Evolutionary conservation across 2,797 vertebrate genomes (phyloP).

Genomic region (Mormyrops boulengeri): DNA sequence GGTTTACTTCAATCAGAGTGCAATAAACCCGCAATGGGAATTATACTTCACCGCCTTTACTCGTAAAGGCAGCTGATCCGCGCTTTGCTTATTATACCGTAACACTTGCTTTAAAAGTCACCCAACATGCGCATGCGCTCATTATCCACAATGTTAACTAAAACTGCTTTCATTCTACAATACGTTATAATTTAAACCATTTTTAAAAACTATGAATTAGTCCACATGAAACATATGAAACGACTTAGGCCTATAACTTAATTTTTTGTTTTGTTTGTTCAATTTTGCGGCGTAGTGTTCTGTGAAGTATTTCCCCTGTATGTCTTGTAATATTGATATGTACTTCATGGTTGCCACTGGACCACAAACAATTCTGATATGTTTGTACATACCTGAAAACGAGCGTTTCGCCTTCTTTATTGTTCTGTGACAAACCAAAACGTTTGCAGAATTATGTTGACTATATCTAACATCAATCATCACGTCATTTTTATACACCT

Average conservation of each 20-base stretch:
- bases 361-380: neutral
- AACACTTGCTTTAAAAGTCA: neutral
- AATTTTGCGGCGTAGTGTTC: neutral
- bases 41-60: neutral
- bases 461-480: neutral
- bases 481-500: neutral
- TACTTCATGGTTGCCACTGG: neutral
- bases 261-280: neutral
- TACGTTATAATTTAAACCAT: neutral
- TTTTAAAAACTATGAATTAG: neutral
- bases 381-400: neutral
- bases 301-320: neutral
- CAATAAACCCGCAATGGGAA: conserved; percentile 41
- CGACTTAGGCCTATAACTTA: neutral
- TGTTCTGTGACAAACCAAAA: neutral
- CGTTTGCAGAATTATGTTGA: neutral
- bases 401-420: neutral
- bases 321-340: neutral
- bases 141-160: neutral
- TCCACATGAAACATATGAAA: neutral
- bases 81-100: neutral
- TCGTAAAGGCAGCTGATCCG: neutral
- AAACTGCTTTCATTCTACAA: neutral
- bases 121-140: neutral
- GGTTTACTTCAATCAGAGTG: conserved; percentile 29